These are phyloP conservation scores for Ametastegia equiseti DNA, from an alignment of 2,888 invertebrate species.

Conservation along the genomic window DNA sequence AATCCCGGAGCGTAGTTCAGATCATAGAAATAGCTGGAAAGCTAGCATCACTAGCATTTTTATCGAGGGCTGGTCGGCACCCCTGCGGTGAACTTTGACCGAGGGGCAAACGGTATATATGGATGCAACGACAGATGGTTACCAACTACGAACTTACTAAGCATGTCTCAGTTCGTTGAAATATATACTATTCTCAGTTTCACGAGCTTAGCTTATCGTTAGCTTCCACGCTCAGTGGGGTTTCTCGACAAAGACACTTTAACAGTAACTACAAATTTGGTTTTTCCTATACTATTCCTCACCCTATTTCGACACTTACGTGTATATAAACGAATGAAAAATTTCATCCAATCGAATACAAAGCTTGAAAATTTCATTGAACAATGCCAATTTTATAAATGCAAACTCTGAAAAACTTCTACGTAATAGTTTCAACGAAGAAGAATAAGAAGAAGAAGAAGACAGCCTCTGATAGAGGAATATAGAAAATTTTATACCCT, in stretches of 20 bases:
- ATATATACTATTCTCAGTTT: constrained; percentile 35
- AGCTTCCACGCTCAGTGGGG: constrained; percentile 21
- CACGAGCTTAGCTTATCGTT: constrained; percentile 32
- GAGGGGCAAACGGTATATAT: constrained; percentile 25
- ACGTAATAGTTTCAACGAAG: not conserved
- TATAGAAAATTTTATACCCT: not conserved
- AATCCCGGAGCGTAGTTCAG: constrained; percentile 7
- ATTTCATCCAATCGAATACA: not conserved
- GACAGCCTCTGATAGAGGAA: constrained; percentile 12
- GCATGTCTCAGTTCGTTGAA: constrained; percentile 27
- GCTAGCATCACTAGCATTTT: constrained; percentile 26
- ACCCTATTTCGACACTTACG: not conserved
- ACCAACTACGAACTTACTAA: constrained; percentile 14
- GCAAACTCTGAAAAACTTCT: not conserved
- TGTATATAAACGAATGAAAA: not conserved
- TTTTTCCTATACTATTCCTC: not conserved
- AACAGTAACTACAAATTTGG: constrained; percentile 14
- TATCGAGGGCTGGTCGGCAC: constrained; percentile 42
- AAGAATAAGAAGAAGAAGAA: no score
- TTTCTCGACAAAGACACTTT: not conserved
- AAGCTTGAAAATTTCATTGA: not conserved
- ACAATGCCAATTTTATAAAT: no score
- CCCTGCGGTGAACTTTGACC: constrained; percentile 44
- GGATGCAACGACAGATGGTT: constrained; percentile 39
- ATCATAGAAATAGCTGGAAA: constrained; percentile 35